phyloP scores from a whole-genome alignment of 1,140 invertebrate species.

The Zaprionus ghesquierei region DNA sequence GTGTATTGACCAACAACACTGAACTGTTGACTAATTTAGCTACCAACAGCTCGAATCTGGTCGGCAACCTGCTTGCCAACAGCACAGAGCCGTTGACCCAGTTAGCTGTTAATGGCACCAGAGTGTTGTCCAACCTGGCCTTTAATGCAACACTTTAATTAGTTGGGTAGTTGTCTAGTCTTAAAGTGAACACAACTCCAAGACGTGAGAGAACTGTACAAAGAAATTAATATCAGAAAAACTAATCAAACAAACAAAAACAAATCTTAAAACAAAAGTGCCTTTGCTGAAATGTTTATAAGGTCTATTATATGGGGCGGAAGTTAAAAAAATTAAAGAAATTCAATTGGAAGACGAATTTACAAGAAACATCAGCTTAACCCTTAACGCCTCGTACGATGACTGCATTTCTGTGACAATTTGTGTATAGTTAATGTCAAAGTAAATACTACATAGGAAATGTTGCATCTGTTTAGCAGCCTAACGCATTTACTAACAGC shows the following conservation, averaged over 20 bases:
- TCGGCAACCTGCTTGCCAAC: slow-evolving; percentile 3
- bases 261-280: slow-evolving; percentile 47
- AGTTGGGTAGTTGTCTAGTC: slow-evolving; percentile 42
- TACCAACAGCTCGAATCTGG: slow-evolving; percentile 4
- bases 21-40: slow-evolving; percentile 20
- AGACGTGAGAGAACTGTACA: slow-evolving; percentile 18
- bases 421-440: slow-evolving; percentile 29
- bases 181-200: slow-evolving; percentile 13
- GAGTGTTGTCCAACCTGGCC: slow-evolving; percentile 9
- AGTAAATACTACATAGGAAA: slow-evolving; percentile 19
- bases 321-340: slow-evolving; percentile 1
- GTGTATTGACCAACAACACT: slow-evolving; percentile 19
- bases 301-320: not conserved
- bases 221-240: slow-evolving; percentile 1
- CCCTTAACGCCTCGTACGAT: not conserved
- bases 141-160: slow-evolving; percentile 43
- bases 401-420: slow-evolving; percentile 18
- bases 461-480: slow-evolving; percentile 5
- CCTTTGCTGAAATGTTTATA: slow-evolving; percentile 52
- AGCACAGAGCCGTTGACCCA: slow-evolving; percentile 9
- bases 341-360: slow-evolving; percentile 24
- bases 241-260: slow-evolving; percentile 13
- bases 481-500: slow-evolving; percentile 39
- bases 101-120: slow-evolving; percentile 21
- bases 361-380: not conserved